phyloP scores from a whole-genome alignment of 2,113 vertebrate species.

The Melanocharis versteri region DNA sequence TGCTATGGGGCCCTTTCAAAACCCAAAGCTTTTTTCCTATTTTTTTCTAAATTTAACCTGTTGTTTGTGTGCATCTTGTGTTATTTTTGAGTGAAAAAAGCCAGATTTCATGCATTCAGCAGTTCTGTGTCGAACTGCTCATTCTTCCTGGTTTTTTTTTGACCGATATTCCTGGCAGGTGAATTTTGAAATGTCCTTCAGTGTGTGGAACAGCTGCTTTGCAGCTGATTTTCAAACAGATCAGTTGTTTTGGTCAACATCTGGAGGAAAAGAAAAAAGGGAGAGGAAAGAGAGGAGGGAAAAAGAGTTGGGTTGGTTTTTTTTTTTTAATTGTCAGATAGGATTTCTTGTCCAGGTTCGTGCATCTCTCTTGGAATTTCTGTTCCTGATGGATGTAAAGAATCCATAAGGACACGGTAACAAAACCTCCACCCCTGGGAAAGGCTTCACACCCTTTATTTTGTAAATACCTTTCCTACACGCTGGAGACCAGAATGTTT shows the following conservation, averaged over 20 bases:
- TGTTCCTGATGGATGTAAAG: rapidly evolving
- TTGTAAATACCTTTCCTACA: neutral
- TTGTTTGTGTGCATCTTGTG: neutral
- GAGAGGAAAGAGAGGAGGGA: rapidly evolving
- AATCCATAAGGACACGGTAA: rapidly evolving
- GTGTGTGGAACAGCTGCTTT: neutral
- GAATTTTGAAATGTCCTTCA: neutral
- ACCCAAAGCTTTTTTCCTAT: rapidly evolving
- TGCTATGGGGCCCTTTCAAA: neutral
- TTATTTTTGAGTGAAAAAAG: neutral
- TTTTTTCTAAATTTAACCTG: neutral
- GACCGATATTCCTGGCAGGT: neutral
- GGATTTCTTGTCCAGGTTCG: rapidly evolving
- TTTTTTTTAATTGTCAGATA: rapidly evolving
- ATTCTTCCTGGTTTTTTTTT: rapidly evolving
- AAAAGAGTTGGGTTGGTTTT: neutral
- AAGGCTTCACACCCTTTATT: neutral
- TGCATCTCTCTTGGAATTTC: neutral
- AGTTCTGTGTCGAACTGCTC: neutral
- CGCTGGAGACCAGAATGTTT: neutral
- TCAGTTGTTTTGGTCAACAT: neutral
- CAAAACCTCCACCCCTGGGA: neutral
- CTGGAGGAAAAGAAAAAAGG: neutral
- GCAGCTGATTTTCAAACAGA: neutral
- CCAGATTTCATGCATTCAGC: rapidly evolving